Base-by-base conservation (phyloP, 2,113 vertebrate genomes). In the Misgurnus anguillicaudatus region DNA sequence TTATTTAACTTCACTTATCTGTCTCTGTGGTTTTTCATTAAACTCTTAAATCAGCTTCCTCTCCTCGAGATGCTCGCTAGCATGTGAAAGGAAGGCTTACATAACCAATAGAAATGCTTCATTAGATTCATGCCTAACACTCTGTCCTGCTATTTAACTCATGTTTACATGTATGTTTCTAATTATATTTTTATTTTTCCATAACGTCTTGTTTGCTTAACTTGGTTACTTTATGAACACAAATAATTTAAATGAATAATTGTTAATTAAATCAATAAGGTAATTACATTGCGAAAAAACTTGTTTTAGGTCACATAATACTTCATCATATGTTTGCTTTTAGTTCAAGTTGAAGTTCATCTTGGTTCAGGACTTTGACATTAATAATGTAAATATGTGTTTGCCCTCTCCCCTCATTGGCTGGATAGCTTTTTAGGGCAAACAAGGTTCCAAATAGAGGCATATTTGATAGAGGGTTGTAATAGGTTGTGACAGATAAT, bases 401-500 rank as follows among this genome's bases (percentile, higher is more conserved):
- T 90, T 90, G 86, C 84, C 78, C 82, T 76, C 41, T 65, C 84
- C 81, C 85, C 9, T 86, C 86, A 89, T 88, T 86, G 87, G 85
- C 79, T 87, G 80, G 45, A 84, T 88, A 91, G 90, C 87, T 90
- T 89, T 88, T 83, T 83, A 87, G 88, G 86, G 79, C 87, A 85
- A 83, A 83, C 79, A 69, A 63, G 16, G 85, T 86, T 88, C 80
- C 84, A 71, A 86, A 88, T 82, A 82, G 87, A 89, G 80, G 83
- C 85, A 81, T 77, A 69, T 76, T 66, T 31, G 24, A 31, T 31
- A 31, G 3, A 86, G 83, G 84, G 83, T 88, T 86, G 83, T 90
- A 91, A 91, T 92, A 67, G 86, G 70, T 88, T 89, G 85, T 91
- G 91, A 91, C 90, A 90, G 89, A 91, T 90, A 90, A 90, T 91